Evolutionary conservation across 1,140 invertebrate species (phyloP).

Genomic region (Cotesia typhae): DNA sequence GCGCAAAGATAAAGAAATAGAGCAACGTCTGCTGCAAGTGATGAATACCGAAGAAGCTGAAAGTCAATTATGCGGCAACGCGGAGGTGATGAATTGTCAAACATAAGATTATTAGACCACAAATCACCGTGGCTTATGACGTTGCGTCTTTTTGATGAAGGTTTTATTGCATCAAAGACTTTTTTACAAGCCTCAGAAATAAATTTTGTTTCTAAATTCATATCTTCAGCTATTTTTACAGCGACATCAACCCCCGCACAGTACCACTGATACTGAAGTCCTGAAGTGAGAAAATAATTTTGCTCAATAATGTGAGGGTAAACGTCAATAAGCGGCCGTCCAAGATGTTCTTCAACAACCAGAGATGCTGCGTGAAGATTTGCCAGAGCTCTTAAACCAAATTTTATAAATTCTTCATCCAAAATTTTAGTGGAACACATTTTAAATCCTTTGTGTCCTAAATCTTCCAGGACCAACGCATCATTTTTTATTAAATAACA

Average conservation of each 20-base stretch:
- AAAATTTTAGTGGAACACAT: slow-evolving; percentile 55
- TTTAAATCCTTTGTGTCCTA: slow-evolving; percentile 55
- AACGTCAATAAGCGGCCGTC: slow-evolving; percentile 50
- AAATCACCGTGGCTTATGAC: slow-evolving; percentile 70
- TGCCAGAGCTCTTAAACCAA: slow-evolving; percentile 65
- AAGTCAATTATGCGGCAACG: slow-evolving; percentile 71
- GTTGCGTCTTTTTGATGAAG: slow-evolving; percentile 66
- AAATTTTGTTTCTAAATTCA: slow-evolving; percentile 49
- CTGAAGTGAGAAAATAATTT: slow-evolving; percentile 20
- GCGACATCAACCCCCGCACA: slow-evolving; percentile 45
- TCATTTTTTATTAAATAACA: slow-evolving; percentile 62
- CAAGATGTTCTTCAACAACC: slow-evolving; percentile 64
- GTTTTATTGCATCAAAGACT: slow-evolving; percentile 61
- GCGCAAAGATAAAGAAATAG: slow-evolving; percentile 57
- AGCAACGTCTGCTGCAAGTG: slow-evolving; percentile 64
- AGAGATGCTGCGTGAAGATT: slow-evolving; percentile 68
- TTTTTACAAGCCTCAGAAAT: slow-evolving; percentile 51
- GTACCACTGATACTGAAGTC: slow-evolving; percentile 45
- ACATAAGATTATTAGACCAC: slow-evolving; percentile 73
- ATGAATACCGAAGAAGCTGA: slow-evolving; percentile 66
- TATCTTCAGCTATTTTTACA: slow-evolving; percentile 45
- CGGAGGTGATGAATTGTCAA: slow-evolving; percentile 53
- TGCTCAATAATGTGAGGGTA: slow-evolving; percentile 45
- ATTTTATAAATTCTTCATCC: slow-evolving; percentile 63
- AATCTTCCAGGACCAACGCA: slow-evolving; percentile 64